Evolutionary conservation across 1,140 invertebrate species (phyloP).

Genomic region (Chrysopa pallens): DNA sequence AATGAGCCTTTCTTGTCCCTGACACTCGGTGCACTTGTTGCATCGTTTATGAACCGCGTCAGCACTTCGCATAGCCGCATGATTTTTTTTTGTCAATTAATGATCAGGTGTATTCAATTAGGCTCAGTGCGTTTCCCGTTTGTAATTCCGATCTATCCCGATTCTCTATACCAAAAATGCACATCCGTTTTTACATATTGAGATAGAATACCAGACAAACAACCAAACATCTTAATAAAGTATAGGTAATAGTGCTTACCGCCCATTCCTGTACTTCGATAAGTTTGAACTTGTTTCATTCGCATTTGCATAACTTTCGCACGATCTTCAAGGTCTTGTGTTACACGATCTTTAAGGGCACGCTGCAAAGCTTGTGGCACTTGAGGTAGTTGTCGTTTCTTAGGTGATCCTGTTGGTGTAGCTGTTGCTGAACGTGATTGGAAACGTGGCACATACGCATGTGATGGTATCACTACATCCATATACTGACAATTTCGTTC

Average conservation of each 20-base stretch:
- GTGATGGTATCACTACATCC: slow-evolving; percentile 8
- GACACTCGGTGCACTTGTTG: no score
- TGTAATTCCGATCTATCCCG: no score
- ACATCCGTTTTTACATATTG: no score
- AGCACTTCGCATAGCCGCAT: no score
- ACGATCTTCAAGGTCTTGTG: slow-evolving; percentile 72
- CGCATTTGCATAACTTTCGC: slow-evolving; percentile 23
- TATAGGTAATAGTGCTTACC: slow-evolving; percentile 22
- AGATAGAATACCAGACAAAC: no score
- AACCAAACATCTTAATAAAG: no score
- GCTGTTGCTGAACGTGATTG: slow-evolving; percentile 73
- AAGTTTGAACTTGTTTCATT: slow-evolving; percentile 31
- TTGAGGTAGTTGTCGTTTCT: slow-evolving; percentile 87
- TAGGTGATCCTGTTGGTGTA: slow-evolving; percentile 86
- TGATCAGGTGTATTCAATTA: no score
- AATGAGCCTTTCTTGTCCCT: no score
- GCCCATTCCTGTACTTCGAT: slow-evolving; percentile 45
- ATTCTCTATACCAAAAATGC: no score
- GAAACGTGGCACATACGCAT: slow-evolving; percentile 33
- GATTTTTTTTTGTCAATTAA: no score
- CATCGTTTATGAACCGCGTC: no score
- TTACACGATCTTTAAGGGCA: slow-evolving; percentile 48
- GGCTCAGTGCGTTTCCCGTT: no score
- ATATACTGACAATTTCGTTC: slow-evolving; percentile 15
- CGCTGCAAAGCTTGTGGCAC: slow-evolving; percentile 49